phyloP scores from a whole-genome alignment of 2,888 invertebrate species.

The Cantharis nigra region DNA sequence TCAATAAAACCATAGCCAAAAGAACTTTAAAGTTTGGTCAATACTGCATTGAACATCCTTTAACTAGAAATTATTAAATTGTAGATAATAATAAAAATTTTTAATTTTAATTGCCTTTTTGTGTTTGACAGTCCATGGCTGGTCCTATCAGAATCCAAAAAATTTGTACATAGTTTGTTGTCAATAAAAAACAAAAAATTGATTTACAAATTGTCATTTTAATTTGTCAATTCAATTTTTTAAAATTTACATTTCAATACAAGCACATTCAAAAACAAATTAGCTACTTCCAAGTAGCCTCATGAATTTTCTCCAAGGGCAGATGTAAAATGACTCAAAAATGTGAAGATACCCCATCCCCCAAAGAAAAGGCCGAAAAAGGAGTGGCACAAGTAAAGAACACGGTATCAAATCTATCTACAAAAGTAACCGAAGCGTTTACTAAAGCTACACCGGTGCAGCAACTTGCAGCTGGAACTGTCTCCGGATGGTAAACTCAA shows the following conservation, averaged over 20 bases:
- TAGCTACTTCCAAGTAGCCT: not conserved
- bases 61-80: conserved; percentile 57
- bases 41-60: conserved; percentile 68
- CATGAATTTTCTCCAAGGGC: not conserved
- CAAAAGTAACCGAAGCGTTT: not conserved
- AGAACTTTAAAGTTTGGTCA: conserved; percentile 61
- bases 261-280: not conserved
- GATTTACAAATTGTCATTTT: not conserved
- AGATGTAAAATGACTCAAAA: not conserved
- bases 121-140: not conserved
- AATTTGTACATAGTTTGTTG: not conserved
- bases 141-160: not conserved
- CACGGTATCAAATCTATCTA: not conserved
- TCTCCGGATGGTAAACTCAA: conserved; percentile 7
- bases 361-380: not conserved
- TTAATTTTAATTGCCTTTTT: not conserved
- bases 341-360: not conserved
- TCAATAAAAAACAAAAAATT: not conserved
- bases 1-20: conserved; percentile 59
- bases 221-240: not conserved
- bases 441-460: not conserved
- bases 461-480: conserved; percentile 3
- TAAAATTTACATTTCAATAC: not conserved
- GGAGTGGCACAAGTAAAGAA: not conserved
- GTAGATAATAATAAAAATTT: not conserved